Evolutionary conservation across 2,888 invertebrate species (phyloP).

Genomic region (Drosophila neotestacea): DNA sequence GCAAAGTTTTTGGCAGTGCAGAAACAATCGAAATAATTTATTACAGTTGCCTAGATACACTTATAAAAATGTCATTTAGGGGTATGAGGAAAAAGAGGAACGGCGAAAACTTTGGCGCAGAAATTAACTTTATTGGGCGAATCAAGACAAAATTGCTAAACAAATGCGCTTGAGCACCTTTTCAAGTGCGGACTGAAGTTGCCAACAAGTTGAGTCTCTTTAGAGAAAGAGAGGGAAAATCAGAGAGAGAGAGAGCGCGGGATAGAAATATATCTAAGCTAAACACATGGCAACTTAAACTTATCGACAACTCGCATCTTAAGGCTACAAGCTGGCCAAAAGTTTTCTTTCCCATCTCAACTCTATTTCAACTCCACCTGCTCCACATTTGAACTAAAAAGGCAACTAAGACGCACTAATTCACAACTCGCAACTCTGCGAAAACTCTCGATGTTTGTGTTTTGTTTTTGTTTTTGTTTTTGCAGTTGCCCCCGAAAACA

Average conservation of each 20-base stretch:
- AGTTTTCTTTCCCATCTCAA: conserved; percentile 26
- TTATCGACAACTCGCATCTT: conserved; percentile 75
- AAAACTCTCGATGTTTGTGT: conserved; percentile 29
- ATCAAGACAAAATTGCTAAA: conserved; percentile 77
- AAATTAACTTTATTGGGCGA: conserved; percentile 78
- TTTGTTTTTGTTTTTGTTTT: conserved; percentile 17
- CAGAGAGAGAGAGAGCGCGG: not conserved
- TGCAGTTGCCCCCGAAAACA: conserved; percentile 12
- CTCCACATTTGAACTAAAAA: conserved; percentile 13
- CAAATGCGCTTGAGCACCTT: conserved; percentile 74
- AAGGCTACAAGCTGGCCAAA: conserved; percentile 66
- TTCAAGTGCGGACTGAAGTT: conserved; percentile 62
- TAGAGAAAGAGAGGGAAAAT: not conserved
- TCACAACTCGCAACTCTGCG: conserved; percentile 48
- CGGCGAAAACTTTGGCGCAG: conserved; percentile 54
- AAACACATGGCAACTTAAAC: conserved; percentile 76
- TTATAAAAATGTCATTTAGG: conserved; percentile 71
- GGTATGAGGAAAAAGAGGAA: not conserved
- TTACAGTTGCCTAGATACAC: conserved; percentile 48
- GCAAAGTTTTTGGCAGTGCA: conserved; percentile 18
- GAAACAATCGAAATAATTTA: conserved; percentile 73
- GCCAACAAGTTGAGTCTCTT: conserved; percentile 69
- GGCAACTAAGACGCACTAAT: conserved; percentile 69
- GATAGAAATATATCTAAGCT: conserved; percentile 38
- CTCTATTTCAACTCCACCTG: conserved; percentile 1